Evolutionary conservation across 2,797 vertebrate genomes (phyloP).

Genomic region (Hypotaenidia okinawae): DNA sequence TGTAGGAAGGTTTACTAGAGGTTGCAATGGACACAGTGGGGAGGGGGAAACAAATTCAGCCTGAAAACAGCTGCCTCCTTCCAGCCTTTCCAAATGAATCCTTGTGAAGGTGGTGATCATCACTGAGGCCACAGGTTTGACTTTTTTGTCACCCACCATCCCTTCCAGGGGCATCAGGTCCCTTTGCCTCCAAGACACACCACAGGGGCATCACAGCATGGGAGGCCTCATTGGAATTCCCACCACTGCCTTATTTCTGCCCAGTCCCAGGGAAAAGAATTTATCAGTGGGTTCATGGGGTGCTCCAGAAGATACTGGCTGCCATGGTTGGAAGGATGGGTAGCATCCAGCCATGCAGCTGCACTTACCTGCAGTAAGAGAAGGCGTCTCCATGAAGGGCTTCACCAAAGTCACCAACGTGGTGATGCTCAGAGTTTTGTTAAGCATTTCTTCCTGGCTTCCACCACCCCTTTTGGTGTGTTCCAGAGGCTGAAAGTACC

Average conservation of each 20-base stretch:
- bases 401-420: neutral
- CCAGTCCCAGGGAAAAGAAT: neutral
- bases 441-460: neutral
- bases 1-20: neutral
- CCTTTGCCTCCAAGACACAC: rapidly evolving
- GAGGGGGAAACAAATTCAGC: neutral
- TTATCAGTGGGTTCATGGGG: rapidly evolving
- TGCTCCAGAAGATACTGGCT: neutral
- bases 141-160: neutral
- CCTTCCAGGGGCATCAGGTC: neutral
- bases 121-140: neutral
- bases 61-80: neutral
- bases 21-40: neutral
- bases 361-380: neutral
- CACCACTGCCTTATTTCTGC: neutral
- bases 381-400: neutral
- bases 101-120: neutral
- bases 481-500: neutral
- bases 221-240: neutral
- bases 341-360: neutral
- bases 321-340: rapidly evolving
- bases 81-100: neutral
- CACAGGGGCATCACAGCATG: rapidly evolving
- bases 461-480: neutral
- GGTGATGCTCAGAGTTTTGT: neutral